These are phyloP conservation scores for Strix uralensis DNA, from an alignment of 2,113 vertebrate genomes.

Conservation along the genomic window DNA sequence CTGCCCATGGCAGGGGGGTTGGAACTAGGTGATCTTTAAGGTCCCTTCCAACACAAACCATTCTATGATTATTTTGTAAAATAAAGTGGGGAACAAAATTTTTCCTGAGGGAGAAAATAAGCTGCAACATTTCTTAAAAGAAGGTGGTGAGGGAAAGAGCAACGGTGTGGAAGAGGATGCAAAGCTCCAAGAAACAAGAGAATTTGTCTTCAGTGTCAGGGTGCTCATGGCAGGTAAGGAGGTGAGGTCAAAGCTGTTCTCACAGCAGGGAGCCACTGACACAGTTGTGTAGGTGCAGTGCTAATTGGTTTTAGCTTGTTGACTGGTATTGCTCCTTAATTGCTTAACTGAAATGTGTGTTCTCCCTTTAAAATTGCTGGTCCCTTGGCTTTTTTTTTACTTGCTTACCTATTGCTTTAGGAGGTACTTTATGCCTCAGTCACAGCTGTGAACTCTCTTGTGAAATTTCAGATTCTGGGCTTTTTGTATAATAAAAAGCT, in stretches of 20 bases:
- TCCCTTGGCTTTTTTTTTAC: background rate
- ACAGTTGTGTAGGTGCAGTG: background rate
- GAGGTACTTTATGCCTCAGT: background rate
- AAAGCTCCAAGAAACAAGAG: background rate
- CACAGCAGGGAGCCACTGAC: background rate
- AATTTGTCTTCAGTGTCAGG: background rate
- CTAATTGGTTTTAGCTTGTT: background rate
- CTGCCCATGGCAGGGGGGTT: too few species aligned
- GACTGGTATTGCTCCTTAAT: background rate
- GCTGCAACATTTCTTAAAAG: background rate
- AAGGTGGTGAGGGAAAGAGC: background rate
- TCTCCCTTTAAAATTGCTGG: background rate
- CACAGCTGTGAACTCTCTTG: background rate
- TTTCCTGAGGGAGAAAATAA: background rate
- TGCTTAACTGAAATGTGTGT: background rate
- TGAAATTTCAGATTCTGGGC: background rate
- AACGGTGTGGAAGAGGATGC: background rate
- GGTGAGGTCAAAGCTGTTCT: background rate
- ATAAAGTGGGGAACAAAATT: background rate
- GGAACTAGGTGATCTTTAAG: too few species aligned
- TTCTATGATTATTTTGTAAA: background rate
- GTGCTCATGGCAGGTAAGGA: background rate
- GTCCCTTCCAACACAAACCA: too few species aligned
- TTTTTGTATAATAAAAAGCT: background rate
- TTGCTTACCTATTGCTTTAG: background rate